These are phyloP conservation scores for Andrena fulva DNA, from an alignment of 2,888 invertebrate species.

Conservation along the genomic window DNA sequence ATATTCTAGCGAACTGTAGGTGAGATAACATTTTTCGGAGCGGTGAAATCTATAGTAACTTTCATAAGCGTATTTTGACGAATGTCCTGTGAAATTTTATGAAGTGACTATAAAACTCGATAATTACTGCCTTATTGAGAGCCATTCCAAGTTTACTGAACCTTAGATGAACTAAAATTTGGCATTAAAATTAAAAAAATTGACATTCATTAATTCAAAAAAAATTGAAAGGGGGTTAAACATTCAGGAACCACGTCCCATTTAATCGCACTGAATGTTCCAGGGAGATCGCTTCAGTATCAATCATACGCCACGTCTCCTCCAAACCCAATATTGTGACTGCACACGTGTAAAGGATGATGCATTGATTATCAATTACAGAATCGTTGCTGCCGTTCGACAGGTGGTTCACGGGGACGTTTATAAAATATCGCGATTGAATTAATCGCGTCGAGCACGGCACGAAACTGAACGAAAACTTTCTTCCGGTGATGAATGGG, in stretches of 20 bases:
- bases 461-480: constrained; percentile 32
- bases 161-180: too few relatives aligned
- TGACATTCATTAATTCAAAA: too few relatives aligned
- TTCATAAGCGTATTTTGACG: too few relatives aligned
- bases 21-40: too few relatives aligned
- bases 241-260: neutral
- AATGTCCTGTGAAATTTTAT: too few relatives aligned
- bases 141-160: too few relatives aligned
- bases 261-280: neutral
- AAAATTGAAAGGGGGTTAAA: neutral
- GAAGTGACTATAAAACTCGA: too few relatives aligned
- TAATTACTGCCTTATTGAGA: too few relatives aligned
- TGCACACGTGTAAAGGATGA: constrained; percentile 17
- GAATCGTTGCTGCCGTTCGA: constrained; percentile 19
- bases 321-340: constrained; percentile 1
- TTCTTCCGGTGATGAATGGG: constrained; percentile 36
- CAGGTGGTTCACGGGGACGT: constrained; percentile 13
- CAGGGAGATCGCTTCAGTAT: neutral
- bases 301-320: neutral
- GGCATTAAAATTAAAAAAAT: too few relatives aligned
- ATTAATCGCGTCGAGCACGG: constrained; percentile 8
- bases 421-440: constrained; percentile 15
- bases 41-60: too few relatives aligned
- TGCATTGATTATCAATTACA: constrained; percentile 34
- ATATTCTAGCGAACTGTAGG: too few relatives aligned